Evolutionary conservation across 2,113 vertebrate genomes (phyloP), one percentile per base, ranked within the genome.

Genomic region (Orientallactaga bullata): DNA sequence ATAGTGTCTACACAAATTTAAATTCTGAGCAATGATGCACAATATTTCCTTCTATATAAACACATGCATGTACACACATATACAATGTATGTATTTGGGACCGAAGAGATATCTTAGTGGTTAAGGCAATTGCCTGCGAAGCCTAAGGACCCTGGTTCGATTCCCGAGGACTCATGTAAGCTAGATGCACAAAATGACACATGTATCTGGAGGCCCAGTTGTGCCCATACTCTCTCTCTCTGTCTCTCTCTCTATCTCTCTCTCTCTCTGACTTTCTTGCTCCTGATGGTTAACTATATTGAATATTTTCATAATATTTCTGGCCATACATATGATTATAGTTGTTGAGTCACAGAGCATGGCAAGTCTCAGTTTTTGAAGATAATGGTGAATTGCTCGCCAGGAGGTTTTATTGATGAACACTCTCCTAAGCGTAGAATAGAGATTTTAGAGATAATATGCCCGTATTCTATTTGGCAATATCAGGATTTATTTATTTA

Each of bases 261-360:
- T 74, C n/a, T 35, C 8, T 9, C 2, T 9, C 0, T 42, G 26
- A 73, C 60, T 86, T 63, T 15, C 32, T 63, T 37, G 61, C 37
- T 24, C 58, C 60, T 42, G 37, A 39, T 65, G 15, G 24, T 60
- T 42, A 81, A 88, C n/a, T 12, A 47, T 26, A 65, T n/a, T 26
- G 55, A 71, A 15, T 55, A 71, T 90, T 71, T 24, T 20, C 39
- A 20, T 51, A 32, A 3, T 13, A 24, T 78, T n/a, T 3, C 23
- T 74, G 15, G 0, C 21, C 3, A 28, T 63, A 1, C 0, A 8
- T 68, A 15, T 21, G 23, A 55, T 18, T 58, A 28, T 26, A 21
- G 28, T 37, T 35, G 23, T 8, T 8, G 28, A 3, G 10, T 77
- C 28, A n/a, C 16, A 35, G 16, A 24, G 0, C 24, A 17, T 30